A percentile compares a stretch with the other conserved stretches of the same genome.
phyloP scores from a whole-genome alignment of 2,888 invertebrate species.

The Graphium colonna region DNA sequence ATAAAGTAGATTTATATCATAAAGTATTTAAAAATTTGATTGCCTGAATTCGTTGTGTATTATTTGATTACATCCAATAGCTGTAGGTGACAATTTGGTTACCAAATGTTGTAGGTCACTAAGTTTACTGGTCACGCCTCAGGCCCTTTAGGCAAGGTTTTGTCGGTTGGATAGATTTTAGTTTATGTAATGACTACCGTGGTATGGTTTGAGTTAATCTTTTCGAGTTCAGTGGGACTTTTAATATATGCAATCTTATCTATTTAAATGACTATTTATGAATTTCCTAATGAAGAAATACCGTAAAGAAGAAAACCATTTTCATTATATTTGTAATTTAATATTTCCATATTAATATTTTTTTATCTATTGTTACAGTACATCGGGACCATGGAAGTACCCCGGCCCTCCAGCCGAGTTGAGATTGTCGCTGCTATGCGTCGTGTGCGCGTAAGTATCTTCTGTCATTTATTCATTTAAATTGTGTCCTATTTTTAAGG shows the following conservation, averaged over 20 bases:
- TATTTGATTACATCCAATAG: not conserved
- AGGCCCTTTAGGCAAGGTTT: not conserved
- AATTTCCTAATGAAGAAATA: no score
- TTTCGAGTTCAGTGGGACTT: no score
- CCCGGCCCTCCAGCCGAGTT: conserved; percentile 96
- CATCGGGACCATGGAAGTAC: conserved; percentile 98
- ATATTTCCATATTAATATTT: no score
- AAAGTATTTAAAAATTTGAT: no score
- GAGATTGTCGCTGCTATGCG: conserved; percentile 99
- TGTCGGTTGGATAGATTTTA: not conserved
- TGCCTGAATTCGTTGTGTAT: not conserved
- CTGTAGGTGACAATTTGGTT: not conserved
- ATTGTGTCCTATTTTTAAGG: no score
- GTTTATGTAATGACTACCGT: no score
- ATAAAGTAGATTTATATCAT: no score
- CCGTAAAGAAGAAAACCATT: no score
- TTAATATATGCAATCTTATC: no score
- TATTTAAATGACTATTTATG: no score
- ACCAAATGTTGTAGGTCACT: not conserved
- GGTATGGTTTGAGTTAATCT: no score
- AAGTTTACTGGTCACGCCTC: not conserved
- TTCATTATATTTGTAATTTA: no score
- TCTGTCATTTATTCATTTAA: not conserved
- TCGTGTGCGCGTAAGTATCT: conserved; percentile 91
- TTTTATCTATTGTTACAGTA: conserved; percentile 86